Base-by-base conservation (phyloP, 1,140 invertebrate species). In the Drosophila virilis region DNA sequence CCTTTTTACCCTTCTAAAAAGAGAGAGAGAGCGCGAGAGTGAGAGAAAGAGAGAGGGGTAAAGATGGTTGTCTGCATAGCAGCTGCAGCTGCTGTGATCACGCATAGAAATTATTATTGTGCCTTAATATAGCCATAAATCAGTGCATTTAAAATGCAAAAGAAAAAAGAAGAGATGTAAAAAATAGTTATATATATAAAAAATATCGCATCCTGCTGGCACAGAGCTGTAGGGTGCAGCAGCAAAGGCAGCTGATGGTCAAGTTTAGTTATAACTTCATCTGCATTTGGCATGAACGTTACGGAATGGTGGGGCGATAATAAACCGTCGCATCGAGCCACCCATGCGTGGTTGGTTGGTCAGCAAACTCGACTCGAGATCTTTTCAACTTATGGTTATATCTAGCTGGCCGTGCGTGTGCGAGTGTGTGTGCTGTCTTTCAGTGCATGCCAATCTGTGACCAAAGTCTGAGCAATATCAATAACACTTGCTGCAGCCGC, bases 41-140 rank as follows among this genome's bases (percentile, higher is more conserved):
- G 17, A 52, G 37, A n/a, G 48, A 28, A 32, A 45, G 12, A 5
- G 32, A 22, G 8, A 32, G n/a, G 33, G 55, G 15, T 13, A 0
- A 2, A 17, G 4, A 15, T 3, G 37, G 40, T 1, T 7, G 7
- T 13, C 8, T 38, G 15, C 35, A 8, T 68, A 33, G 65, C 55
- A 59, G 65, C 65, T 68, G 66, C 66, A 80, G 74, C 76, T 82
- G 82, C 82, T 66, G 78, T 78, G 82, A 81, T 85, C 82, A 89
- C 79, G 83, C 83, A 88, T 88, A 78, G 77, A 90, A 90, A 88
- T 89, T 88, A 88, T 88, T 89, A 89, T 89, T 88, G 80, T 80
- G 74, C 84, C 78, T 88, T 88, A 88, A 88, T 88, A 88, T 88
- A 88, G 84, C 80, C 84, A 88, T 88, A 89, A 88, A 90, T 88